Evolutionary conservation across 2,888 invertebrate species (phyloP), one percentile per base, ranked within the genome.

Genomic region (Mythimna impura): DNA sequence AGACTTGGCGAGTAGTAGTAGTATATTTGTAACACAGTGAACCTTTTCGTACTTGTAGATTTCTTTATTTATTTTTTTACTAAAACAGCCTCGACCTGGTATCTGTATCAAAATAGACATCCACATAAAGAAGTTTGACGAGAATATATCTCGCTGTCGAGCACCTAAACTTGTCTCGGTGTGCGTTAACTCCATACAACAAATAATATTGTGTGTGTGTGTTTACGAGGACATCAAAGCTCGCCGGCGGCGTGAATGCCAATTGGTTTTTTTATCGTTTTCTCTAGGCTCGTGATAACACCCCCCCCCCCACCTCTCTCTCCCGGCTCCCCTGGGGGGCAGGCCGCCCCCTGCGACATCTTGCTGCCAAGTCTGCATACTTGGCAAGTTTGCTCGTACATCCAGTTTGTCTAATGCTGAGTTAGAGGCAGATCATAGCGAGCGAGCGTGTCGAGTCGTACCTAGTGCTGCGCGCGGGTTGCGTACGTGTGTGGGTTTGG

Each of bases 251-350:
- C 85, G 86, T 90, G 91, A 92, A 93, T 93, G 93, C 90, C 93
- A 93, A 93, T 94, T 92, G 93, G 91, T 91, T 94, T 94, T 89
- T 94, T 93, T 93, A 93, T 93, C 91, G 93, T 92, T 92, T 92
- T 92, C 89, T 90, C 88, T 89, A 91, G 90, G 88, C 89, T 87
- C 86, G 87, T 87, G 88, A 88, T 88, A 83, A 80, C 86, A 80
- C 73, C 73, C 73, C 76, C 70, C 63, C 69, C 65, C 65, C 71
- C 22, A 25, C 62, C 25, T 30, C 30, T 8, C 43, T 14, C 14
- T 55, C 12, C n/a, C 73, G 20, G 9, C 4, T 81, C 72, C 75
- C 77, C 78, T 76, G 22, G 7, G 40, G 61, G 40, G 10, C 50
- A 66, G 70, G 66, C 67, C 17, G 76, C 22, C 22, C 66, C 72